A percentile compares a stretch with the other conserved stretches of the same genome.
Conservation (phyloP, 2,888 invertebrate species). For the Tetranychus truncatus region DNA sequence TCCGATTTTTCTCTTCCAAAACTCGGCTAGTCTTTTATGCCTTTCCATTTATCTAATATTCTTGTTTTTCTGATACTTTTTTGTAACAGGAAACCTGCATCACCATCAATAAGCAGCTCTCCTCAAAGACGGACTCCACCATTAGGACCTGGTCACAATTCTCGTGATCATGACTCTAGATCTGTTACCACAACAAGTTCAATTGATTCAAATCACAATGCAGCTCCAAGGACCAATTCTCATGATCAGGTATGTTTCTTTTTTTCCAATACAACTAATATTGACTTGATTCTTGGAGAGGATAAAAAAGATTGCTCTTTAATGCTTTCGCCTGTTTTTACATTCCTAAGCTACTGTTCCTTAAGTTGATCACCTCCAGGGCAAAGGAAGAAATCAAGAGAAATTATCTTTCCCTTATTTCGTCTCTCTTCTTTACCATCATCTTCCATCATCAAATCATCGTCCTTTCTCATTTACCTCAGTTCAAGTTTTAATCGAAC, state of each 20-base stretch:
- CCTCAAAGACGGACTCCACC: conserved; percentile 5
- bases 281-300: neutral
- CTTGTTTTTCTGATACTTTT: no score
- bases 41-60: neutral
- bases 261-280: neutral
- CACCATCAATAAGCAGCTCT: conserved; percentile 13
- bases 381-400: neutral
- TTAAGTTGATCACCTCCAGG: neutral
- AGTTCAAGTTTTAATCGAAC: neutral
- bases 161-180: conserved; percentile 18
- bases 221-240: neutral
- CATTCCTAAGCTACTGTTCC: neutral
- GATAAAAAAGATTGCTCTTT: neutral
- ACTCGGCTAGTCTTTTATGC: neutral
- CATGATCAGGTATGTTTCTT: conserved; percentile 1
- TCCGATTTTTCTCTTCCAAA: neutral
- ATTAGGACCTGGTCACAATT: conserved; percentile 11
- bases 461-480: neutral
- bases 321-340: neutral
- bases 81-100: conserved; percentile 7
- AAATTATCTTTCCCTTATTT: conserved; percentile 3
- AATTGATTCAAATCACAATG: conserved; percentile 16
- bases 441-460: neutral
- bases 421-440: neutral
- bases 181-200: conserved; percentile 19